These are phyloP conservation scores for Carcinoscorpius rotundicauda DNA, from an alignment of 1,140 invertebrate species.

Conservation along the genomic window DNA sequence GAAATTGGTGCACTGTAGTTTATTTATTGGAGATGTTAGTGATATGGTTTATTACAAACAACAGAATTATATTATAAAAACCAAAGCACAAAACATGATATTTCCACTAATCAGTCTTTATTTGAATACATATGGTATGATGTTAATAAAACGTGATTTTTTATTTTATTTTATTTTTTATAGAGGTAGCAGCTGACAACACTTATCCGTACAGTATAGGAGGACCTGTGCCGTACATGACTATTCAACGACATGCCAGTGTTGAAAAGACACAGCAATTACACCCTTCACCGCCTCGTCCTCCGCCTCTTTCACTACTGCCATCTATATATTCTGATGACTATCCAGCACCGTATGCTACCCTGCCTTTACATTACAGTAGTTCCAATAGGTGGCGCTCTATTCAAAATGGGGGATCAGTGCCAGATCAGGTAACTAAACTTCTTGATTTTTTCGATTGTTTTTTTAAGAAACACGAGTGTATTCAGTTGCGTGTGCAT, in stretches of 20 bases:
- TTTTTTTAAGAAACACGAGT: too few species aligned
- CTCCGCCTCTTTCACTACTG: constrained; percentile 11
- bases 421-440: too few species aligned
- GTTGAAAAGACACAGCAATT: constrained; percentile 15
- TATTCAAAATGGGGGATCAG: too few species aligned
- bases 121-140: background rate
- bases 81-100: background rate
- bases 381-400: too few species aligned
- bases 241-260: constrained; percentile 9
- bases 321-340: constrained; percentile 12
- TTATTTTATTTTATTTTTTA: background rate
- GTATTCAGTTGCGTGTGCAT: too few species aligned
- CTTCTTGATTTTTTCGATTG: too few species aligned
- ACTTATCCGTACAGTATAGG: constrained; percentile 18
- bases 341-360: constrained; percentile 21
- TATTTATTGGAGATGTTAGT: too few species aligned
- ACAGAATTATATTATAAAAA: background rate
- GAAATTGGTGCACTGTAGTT: too few species aligned
- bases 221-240: constrained; percentile 12
- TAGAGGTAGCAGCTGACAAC: constrained; percentile 13
- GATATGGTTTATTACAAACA: too few species aligned
- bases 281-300: constrained; percentile 3
- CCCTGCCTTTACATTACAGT: constrained; percentile 15
- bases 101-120: background rate
- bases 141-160: background rate